These are phyloP conservation scores for Dascillus cervinus DNA, from an alignment of 2,888 invertebrate genomes.

Conservation along the genomic window DNA sequence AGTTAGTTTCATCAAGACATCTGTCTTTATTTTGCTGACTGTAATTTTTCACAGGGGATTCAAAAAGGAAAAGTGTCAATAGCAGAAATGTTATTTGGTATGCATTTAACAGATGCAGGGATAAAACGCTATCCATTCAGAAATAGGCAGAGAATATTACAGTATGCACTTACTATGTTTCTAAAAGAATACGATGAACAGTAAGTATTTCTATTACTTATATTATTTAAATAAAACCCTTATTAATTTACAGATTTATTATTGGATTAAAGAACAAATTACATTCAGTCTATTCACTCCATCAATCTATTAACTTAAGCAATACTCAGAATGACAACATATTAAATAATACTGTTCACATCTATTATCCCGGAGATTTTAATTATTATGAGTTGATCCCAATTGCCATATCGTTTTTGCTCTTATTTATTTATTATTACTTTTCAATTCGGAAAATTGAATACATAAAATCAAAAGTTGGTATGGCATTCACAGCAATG, in stretches of 20 bases:
- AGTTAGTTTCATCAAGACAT: constrained; percentile 23
- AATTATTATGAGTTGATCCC: constrained; percentile 80
- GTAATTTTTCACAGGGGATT: constrained; percentile 51
- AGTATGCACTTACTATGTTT: constrained; percentile 85
- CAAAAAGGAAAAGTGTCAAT: constrained; percentile 78
- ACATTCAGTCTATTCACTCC: constrained; percentile 61
- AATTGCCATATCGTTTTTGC: constrained; percentile 72
- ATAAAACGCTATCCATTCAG: constrained; percentile 82
- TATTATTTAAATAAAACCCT: constrained; percentile 2
- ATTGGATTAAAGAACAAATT: constrained; percentile 65
- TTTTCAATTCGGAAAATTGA: constrained; percentile 95
- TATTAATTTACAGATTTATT: constrained; percentile 52
- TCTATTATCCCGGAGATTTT: constrained; percentile 86
- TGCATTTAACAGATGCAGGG: constrained; percentile 84
- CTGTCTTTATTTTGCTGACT: neutral
- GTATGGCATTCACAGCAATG: constrained; percentile 84
- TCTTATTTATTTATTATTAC: constrained; percentile 87
- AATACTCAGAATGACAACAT: constrained; percentile 16
- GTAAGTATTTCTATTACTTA: constrained; percentile 45
- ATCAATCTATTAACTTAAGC: constrained; percentile 42
- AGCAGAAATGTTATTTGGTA: constrained; percentile 87
- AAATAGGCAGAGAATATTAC: constrained; percentile 75
- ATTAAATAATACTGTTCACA: constrained; percentile 50
- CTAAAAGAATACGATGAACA: constrained; percentile 69
- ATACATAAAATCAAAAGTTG: constrained; percentile 77